Evolutionary conservation across 2,888 invertebrate species (phyloP).

Genomic region (Agrochola lota): DNA sequence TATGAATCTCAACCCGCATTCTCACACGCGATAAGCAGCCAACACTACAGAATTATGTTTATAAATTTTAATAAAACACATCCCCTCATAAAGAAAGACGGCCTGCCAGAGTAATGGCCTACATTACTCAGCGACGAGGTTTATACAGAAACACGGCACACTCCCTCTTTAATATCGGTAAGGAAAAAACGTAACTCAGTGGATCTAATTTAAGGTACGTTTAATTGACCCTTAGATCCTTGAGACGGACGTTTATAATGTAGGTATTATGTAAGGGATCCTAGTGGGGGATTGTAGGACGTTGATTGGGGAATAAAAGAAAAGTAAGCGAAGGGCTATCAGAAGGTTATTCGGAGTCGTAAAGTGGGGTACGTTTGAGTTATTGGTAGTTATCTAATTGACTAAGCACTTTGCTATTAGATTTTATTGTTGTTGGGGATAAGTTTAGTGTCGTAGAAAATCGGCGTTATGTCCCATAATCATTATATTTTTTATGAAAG

Average conservation of each 20-base stretch:
- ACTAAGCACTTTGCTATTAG: slow-evolving; percentile 35
- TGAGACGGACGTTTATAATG: slow-evolving; percentile 49
- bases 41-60: slow-evolving; percentile 80
- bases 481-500: not conserved
- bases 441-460: slow-evolving; percentile 26
- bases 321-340: slow-evolving; percentile 18
- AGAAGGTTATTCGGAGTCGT: slow-evolving; percentile 16
- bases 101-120: slow-evolving; percentile 66
- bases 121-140: slow-evolving; percentile 65
- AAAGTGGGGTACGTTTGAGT: slow-evolving; percentile 40
- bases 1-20: slow-evolving; percentile 31
- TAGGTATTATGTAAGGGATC: slow-evolving; percentile 56
- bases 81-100: slow-evolving; percentile 62
- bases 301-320: slow-evolving; percentile 55
- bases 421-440: slow-evolving; percentile 40
- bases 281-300: slow-evolving; percentile 25
- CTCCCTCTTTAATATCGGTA: slow-evolving; percentile 59
- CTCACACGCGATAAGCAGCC: slow-evolving; percentile 66
- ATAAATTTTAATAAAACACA: slow-evolving; percentile 76
- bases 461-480: slow-evolving; percentile 1
- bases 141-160: slow-evolving; percentile 52
- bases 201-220: slow-evolving; percentile 56
- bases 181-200: slow-evolving; percentile 59
- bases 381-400: slow-evolving; percentile 46
- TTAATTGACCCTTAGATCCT: slow-evolving; percentile 60